phyloP scores from a whole-genome alignment of 2,113 vertebrate genomes.

The Chaetorhynchus papuensis region DNA sequence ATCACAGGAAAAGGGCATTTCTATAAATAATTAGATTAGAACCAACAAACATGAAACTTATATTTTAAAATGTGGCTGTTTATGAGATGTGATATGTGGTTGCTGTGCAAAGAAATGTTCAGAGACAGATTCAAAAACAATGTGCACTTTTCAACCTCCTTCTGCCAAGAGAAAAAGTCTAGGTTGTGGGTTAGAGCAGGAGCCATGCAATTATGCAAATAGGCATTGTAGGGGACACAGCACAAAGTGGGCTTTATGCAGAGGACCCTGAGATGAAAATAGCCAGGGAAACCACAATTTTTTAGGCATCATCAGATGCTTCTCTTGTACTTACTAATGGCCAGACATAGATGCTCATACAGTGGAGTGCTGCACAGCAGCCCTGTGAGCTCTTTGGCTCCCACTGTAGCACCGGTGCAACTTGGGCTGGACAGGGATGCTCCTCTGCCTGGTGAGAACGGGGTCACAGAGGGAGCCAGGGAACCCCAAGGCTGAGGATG shows the following conservation, averaged over 20 bases:
- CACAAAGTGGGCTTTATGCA: neutral
- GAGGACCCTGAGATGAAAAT: neutral
- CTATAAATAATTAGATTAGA: slow-evolving; percentile 33
- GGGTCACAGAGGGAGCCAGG: neutral
- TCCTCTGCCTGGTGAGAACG: fast-evolving
- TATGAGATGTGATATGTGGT: neutral
- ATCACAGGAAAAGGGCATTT: neutral
- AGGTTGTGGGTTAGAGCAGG: neutral
- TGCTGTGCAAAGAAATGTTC: neutral
- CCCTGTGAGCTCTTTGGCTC: neutral
- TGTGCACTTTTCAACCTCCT: neutral
- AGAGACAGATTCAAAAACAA: neutral
- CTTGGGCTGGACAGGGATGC: neutral
- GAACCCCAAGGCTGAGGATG: neutral
- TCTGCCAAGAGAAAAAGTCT: neutral
- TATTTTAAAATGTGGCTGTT: neutral
- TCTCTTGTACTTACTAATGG: neutral
- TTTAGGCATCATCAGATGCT: neutral
- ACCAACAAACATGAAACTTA: neutral
- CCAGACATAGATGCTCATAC: neutral
- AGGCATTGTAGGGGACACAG: neutral
- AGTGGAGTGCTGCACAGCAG: neutral
- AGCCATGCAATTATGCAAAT: neutral
- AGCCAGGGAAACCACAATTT: neutral
- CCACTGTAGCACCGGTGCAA: neutral